phyloP scores from a whole-genome alignment of 2,113 vertebrate genomes.

The Carlito syrichta region DNA sequence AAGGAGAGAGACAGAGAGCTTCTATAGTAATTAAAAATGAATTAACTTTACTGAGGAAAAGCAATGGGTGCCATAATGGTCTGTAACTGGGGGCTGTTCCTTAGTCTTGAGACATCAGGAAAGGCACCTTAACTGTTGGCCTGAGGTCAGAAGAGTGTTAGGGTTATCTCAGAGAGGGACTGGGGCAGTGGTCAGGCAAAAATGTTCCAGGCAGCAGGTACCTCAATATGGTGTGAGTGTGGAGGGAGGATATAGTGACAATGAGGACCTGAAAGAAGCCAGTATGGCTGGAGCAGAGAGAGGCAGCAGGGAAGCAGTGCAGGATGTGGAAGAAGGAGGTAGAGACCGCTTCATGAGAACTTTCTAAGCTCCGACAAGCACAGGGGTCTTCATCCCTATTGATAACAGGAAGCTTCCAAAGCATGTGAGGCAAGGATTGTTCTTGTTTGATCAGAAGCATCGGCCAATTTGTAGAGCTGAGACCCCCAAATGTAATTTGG shows the following conservation, averaged over 20 bases:
- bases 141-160: neutral
- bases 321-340: neutral
- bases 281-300: neutral
- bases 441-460: slow-evolving; percentile 11
- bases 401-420: neutral
- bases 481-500: neutral
- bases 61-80: neutral
- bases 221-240: neutral
- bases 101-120: neutral
- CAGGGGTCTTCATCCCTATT: neutral
- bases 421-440: neutral
- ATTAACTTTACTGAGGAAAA: slow-evolving; percentile 49
- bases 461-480: neutral
- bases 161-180: neutral
- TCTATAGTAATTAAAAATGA: slow-evolving; percentile 54
- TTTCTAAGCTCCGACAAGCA: neutral
- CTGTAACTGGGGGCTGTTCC: neutral
- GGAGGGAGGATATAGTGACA: neutral
- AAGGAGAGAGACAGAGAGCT: too few species aligned
- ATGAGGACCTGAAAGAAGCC: neutral
- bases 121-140: neutral
- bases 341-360: neutral
- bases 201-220: neutral
- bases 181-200: neutral
- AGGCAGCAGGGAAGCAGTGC: too few species aligned